Percentiles rank a stretch among this genome's conserved stretches.
Evolutionary conservation across 2,797 vertebrate species (phyloP).

Genomic region (Glyptemys insculpta): DNA sequence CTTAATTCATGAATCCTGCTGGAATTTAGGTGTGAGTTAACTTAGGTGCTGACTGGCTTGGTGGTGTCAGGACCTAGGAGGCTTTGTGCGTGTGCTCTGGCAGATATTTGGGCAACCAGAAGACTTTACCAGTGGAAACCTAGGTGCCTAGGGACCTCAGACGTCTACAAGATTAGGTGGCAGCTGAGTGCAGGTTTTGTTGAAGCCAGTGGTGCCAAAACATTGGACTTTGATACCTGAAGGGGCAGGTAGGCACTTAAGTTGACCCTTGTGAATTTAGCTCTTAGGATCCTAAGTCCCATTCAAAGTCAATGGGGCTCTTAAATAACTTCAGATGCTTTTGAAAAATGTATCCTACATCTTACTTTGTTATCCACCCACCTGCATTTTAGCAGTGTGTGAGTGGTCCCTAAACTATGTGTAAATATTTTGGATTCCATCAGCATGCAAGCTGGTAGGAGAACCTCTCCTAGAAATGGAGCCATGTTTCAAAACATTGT

Average conservation of each 20-base stretch:
- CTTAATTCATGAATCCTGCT: neutral
- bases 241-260: neutral
- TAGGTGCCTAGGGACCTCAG: neutral
- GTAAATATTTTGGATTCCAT: neutral
- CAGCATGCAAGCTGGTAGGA: neutral
- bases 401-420: neutral
- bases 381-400: neutral
- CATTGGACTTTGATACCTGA: neutral
- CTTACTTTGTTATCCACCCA: neutral
- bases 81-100: neutral
- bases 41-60: neutral
- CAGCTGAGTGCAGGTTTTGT: neutral
- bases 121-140: neutral
- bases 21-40: neutral
- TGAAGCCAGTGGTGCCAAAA: neutral
- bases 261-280: neutral
- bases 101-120: neutral
- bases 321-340: neutral
- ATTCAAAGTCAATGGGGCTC: neutral
- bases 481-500: neutral
- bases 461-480: neutral
- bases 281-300: neutral
- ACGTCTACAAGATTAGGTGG: neutral
- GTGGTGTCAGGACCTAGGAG: neutral
- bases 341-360: neutral